Conservation (phyloP, 2,888 invertebrate species). For the Deilephila porcellus region DNA sequence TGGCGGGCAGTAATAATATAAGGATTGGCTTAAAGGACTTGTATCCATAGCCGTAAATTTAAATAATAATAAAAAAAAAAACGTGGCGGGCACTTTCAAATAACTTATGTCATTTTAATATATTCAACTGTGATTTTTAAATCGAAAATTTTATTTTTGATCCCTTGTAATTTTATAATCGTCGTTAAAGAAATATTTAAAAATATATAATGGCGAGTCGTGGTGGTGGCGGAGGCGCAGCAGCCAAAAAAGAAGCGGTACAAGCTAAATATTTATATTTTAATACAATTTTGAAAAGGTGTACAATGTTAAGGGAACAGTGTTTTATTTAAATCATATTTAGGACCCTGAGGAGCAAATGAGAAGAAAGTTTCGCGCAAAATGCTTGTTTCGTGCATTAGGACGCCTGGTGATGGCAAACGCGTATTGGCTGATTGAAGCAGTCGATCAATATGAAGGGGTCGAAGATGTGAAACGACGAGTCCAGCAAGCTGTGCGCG, state of each 20-base stretch:
- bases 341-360: slow-evolving; percentile 72
- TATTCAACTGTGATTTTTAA: not conserved
- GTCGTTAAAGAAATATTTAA: not conserved
- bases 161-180: not conserved
- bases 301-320: too few species aligned
- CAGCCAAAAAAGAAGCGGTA: slow-evolving; percentile 29
- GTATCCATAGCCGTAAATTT: too few species aligned
- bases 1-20: too few species aligned
- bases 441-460: slow-evolving; percentile 75
- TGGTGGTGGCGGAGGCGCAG: slow-evolving; percentile 25
- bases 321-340: not conserved
- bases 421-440: slow-evolving; percentile 83
- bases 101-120: not conserved
- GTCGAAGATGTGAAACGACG: slow-evolving; percentile 82
- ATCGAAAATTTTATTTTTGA: not conserved
- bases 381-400: slow-evolving; percentile 83
- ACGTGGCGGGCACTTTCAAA: not conserved
- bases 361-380: slow-evolving; percentile 73
- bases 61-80: too few species aligned
- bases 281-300: too few species aligned
- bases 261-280: not conserved
- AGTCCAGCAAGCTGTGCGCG: slow-evolving; percentile 82
- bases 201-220: slow-evolving; percentile 41
- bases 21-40: too few species aligned
- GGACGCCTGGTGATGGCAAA: slow-evolving; percentile 85